Evolutionary conservation across 2,888 invertebrate genomes (phyloP), one percentile per base, ranked within the genome.

Genomic region (Phalangium opilio): DNA sequence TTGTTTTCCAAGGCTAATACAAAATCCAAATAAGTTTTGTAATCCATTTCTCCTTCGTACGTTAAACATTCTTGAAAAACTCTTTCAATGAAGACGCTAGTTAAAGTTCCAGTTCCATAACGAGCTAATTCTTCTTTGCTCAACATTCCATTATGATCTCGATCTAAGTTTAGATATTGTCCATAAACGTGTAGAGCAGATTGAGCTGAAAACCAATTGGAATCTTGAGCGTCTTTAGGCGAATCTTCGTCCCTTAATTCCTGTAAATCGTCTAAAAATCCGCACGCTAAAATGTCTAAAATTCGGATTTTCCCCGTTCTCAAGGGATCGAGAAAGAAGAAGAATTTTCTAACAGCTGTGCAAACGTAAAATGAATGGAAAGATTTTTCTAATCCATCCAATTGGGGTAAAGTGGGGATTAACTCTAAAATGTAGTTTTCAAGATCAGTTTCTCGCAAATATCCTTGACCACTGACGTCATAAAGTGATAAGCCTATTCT

Each of bases 281-380:
- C 83, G 63, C 85, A 87, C 1, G 87, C 83, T 49, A 96, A 70
- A 57, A 95, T 84, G 62, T 93, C 91, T 46, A 84, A 75, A 58
- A 96, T 93, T 58, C 85, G 75, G 42, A 95, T 84, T 55, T 84
- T 75, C 0, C 90, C 89, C 0, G 86, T 84, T 52, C 85, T 71
- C 53, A 89, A 67, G 0, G 87, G 86, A 64, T 95, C 95, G 12
- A 96, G 71, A 64, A 93, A 95, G 70, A 96, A 96, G 60, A 95
- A 76, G 70, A 96, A 93, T 65, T 93, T 91, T 57, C 93, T 74
- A 0, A 90, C 90, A 2, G 90, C 93, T 1, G 93, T 91, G 64
- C 93, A 93, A 17, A 91, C 83, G 64, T 95, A 96, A 71, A 95
- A 95, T 11, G 83, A 85, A 60, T 89, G 86, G 69, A 95, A 93